phyloP scores from a whole-genome alignment of 2,797 vertebrate genomes.

The Toxotes lorentzi region DNA sequence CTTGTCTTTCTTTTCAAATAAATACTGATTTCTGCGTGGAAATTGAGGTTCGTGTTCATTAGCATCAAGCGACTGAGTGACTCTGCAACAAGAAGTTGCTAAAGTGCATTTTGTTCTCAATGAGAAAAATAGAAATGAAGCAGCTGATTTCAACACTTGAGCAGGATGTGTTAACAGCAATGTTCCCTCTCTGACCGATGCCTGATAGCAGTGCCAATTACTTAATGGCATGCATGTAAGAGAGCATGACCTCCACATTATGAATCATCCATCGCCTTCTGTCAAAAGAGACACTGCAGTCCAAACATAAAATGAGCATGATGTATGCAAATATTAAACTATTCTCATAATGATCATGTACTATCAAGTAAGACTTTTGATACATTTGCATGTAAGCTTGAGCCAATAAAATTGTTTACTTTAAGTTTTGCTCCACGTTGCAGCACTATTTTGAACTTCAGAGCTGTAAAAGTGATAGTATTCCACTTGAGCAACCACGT shows the following conservation, averaged over 20 bases:
- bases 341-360: neutral
- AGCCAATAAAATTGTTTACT: conserved; percentile 10
- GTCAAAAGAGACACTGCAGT: conserved; percentile 12
- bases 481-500: conserved; percentile 45
- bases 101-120: conserved; percentile 24
- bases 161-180: conserved; percentile 16
- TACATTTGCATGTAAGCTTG: neutral
- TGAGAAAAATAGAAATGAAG: conserved; percentile 27
- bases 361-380: neutral
- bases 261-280: conserved; percentile 15
- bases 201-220: conserved; percentile 10
- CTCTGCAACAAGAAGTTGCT: neutral
- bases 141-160: conserved; percentile 42
- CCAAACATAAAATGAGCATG: conserved; percentile 11
- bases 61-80: neutral
- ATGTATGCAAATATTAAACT: neutral
- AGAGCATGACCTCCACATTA: conserved; percentile 22
- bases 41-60: neutral
- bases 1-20: conserved; percentile 7
- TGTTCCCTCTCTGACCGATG: conserved; percentile 35
- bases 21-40: neutral
- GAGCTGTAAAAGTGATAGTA: conserved; percentile 36
- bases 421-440: conserved; percentile 8
- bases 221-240: conserved; percentile 19
- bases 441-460: conserved; percentile 48